phyloP scores from a whole-genome alignment of 2,113 vertebrate genomes.

The Illadopsis cleaveri region DNA sequence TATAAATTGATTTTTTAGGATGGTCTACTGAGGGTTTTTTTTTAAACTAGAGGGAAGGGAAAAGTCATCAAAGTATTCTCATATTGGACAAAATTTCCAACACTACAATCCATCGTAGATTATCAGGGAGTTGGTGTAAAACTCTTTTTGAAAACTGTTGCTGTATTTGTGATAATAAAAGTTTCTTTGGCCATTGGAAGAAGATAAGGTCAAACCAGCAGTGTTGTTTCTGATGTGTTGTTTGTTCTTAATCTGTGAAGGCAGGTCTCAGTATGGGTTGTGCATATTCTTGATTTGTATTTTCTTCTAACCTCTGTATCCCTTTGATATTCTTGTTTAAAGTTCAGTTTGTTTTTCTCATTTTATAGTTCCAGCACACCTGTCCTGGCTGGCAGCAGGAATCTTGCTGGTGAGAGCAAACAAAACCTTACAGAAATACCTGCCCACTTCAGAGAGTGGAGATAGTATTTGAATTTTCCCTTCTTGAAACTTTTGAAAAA shows the following conservation, averaged over 20 bases:
- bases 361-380: not conserved
- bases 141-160: not conserved
- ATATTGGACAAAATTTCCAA: not conserved
- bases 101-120: accelerated
- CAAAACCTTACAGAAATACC: not conserved
- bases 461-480: not conserved
- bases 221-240: not conserved
- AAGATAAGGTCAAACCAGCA: not conserved
- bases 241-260: not conserved
- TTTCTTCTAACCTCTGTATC: not conserved
- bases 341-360: not conserved
- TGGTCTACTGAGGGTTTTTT: not conserved
- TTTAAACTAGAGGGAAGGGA: not conserved
- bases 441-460: not conserved
- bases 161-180: not conserved
- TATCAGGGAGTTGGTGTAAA: not conserved
- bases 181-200: not conserved
- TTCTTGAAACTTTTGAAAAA: not conserved
- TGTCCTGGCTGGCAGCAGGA: not conserved
- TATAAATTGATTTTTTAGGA: not conserved
- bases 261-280: not conserved
- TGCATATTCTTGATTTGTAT: not conserved
- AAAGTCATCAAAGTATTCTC: not conserved
- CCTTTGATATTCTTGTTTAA: not conserved
- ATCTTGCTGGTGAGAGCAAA: not conserved